These are phyloP conservation scores for Gymnosoma rotundatum DNA, from an alignment of 2,888 invertebrate genomes.

Conservation along the genomic window DNA sequence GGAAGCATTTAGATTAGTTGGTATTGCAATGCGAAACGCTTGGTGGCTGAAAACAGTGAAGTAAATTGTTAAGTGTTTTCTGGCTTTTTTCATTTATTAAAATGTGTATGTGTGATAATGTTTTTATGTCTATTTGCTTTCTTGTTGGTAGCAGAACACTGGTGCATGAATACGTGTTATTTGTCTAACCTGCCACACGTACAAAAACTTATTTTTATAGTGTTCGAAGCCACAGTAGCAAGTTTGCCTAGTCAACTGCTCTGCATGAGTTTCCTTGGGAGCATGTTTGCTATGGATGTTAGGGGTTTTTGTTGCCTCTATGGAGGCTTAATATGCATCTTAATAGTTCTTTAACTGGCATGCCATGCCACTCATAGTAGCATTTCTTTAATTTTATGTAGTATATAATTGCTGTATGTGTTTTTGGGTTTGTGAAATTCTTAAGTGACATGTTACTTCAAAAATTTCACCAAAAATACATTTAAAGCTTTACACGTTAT, in stretches of 20 bases:
- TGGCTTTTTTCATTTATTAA: constrained; percentile 17
- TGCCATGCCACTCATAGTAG: constrained; percentile 50
- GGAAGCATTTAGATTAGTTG: constrained; percentile 53
- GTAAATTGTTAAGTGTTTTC: constrained; percentile 48
- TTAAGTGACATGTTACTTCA: constrained; percentile 66
- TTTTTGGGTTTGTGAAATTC: constrained; percentile 60
- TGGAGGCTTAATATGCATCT: constrained; percentile 69
- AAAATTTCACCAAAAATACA: constrained; percentile 60
- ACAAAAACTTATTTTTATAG: constrained; percentile 12
- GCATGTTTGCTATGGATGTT: constrained; percentile 47
- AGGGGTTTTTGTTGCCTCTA: constrained; percentile 54
- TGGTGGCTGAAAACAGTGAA: constrained; percentile 34
- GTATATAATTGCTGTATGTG: constrained; percentile 39
- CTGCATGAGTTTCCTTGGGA: constrained; percentile 64
- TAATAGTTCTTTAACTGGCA: constrained; percentile 69
- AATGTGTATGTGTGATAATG: not conserved
- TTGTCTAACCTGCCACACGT: constrained; percentile 61
- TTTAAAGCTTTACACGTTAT: constrained; percentile 61
- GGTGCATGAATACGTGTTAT: constrained; percentile 58
- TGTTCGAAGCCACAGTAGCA: constrained; percentile 31
- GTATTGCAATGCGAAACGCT: constrained; percentile 45
- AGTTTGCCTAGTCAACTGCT: constrained; percentile 50
- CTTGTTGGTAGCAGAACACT: constrained; percentile 33
- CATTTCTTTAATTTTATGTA: constrained; percentile 29
- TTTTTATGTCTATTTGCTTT: not conserved